phyloP scores from a whole-genome alignment of 2,113 vertebrate species.

The Brevimyrus niger region DNA sequence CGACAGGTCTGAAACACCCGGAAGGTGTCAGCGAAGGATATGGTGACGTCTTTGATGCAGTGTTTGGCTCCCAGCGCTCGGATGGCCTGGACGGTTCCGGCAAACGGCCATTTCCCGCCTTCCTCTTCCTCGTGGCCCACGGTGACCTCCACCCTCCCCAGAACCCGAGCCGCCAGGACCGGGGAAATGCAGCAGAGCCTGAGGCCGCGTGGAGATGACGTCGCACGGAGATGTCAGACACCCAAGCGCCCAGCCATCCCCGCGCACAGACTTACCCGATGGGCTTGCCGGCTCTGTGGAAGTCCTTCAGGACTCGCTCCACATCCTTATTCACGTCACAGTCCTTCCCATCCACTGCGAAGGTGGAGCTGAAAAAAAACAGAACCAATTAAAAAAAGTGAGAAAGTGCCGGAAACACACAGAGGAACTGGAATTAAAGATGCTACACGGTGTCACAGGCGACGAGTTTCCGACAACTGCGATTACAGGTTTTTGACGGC shows the following conservation, averaged over 20 bases:
- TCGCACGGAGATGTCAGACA: not conserved
- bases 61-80: conserved; percentile 74
- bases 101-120: conserved; percentile 75
- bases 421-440: not conserved
- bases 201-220: not conserved
- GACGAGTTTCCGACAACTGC: not conserved
- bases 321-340: conserved; percentile 69
- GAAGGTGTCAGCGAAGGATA: conserved; percentile 63
- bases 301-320: conserved; percentile 73
- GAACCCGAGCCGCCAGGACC: conserved; percentile 72
- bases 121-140: conserved; percentile 78
- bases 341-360: conserved; percentile 73
- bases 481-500: conserved; percentile 51
- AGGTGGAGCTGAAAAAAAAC: conserved; percentile 63
- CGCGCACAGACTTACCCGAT: conserved; percentile 59
- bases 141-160: conserved; percentile 71
- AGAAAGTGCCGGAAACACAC: not conserved
- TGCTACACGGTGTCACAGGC: not conserved
- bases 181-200: conserved; percentile 78
- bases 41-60: conserved; percentile 67
- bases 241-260: not conserved
- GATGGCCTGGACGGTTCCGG: conserved; percentile 69
- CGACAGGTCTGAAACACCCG: not conserved
- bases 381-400: not conserved
- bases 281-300: conserved; percentile 72